Evolutionary conservation across 92 coral and sea anemone species (phyloP).

Genomic region (Parazoanthus swiftii): DNA sequence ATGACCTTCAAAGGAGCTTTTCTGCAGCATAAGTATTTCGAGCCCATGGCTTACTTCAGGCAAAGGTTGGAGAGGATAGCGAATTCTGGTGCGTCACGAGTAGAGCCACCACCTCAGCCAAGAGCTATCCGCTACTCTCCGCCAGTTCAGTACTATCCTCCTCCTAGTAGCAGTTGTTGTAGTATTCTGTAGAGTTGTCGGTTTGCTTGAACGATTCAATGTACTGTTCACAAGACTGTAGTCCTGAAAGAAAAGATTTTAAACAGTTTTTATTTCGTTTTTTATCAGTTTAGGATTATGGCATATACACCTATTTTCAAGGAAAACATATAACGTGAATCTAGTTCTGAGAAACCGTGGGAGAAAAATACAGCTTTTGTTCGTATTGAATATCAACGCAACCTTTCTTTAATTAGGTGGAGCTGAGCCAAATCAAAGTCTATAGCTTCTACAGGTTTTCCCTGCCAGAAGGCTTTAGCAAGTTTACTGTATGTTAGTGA

Average conservation of each 20-base stretch:
- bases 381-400: no score
- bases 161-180: slow-evolving; percentile 3
- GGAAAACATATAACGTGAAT: no score
- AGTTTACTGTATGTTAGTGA: no score
- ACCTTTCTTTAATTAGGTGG: no score
- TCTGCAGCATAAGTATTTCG: slow-evolving; percentile 24
- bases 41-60: slow-evolving; percentile 36
- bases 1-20: slow-evolving; percentile 39
- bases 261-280: no score
- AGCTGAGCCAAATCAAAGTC: no score
- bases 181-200: not conserved
- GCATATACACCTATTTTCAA: no score
- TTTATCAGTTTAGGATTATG: no score
- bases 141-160: not conserved
- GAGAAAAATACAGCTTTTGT: no score
- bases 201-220: not conserved
- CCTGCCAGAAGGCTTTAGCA: no score
- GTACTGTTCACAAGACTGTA: not conserved
- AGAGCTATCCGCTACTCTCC: not conserved
- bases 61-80: slow-evolving; percentile 37
- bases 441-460: no score
- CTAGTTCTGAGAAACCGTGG: no score
- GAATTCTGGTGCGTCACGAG: not conserved
- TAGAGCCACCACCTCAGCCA: not conserved
- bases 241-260: not conserved